Base-by-base conservation (phyloP, 1,140 invertebrate species). In the Lepidurus packardi region DNA sequence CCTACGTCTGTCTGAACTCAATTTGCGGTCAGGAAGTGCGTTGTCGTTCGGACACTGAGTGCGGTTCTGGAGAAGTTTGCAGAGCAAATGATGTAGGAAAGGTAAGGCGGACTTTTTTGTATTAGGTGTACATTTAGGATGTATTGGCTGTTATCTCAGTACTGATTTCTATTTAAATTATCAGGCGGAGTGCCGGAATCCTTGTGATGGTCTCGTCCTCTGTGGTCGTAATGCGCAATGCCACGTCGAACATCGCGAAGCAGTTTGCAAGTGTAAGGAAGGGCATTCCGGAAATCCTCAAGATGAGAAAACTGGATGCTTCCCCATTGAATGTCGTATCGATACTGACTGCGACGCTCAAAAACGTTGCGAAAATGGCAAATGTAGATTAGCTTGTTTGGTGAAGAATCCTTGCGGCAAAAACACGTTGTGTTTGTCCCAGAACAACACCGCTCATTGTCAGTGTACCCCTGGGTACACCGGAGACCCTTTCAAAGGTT, bases 381-480 rank as follows among this genome's bases (percentile, higher is more conserved):
- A 90, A 84, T 95, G 94, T 84, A 92, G 92, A 86, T 93, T 94
- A 79, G 92, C 93, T 42, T 96, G 94, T 84, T 86, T 93, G 7
- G 88, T 90, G 0, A 85, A 90, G 21, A 93, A 94, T 86, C 90
- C 91, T 21, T 96, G 94, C 81, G 93, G 93, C 10, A 88, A 90
- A 24, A 94, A 95, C 85, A 91, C 94, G 0, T 85, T 95, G 24
- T 95, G 93, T 84, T 91, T 92, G 24, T 91, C 92, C 1, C 90
- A 94, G 84, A 89, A 90, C 81, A 93, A 94, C 82, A 86, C 87
- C 80, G 89, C 92, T 0, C 88, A 90, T 25, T 96, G 94, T 82
- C 90, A 91, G 81, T 96, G 94, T 84, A 92, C 93, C 84, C 92
- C 93, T 16, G 94, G 94, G 0, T 95, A 90, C 82, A 93, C 92